Base-by-base conservation (phyloP, 2,888 invertebrate genomes). In the Gisinianus flammeolus region DNA sequence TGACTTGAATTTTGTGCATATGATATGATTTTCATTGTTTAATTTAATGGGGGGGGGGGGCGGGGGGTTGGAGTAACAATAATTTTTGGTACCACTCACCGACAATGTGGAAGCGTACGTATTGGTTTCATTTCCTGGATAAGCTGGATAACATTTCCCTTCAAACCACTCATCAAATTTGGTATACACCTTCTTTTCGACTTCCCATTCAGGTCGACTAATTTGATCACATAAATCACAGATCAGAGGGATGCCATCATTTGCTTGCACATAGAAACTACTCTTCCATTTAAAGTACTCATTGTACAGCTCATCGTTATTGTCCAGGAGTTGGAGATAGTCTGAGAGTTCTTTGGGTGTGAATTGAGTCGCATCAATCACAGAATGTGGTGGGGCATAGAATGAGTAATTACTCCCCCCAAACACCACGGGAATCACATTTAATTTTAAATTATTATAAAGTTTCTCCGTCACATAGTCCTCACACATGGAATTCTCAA, bases 381-480 rank as follows among this genome's bases (percentile, higher is more conserved):
- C 79, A 0, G 83, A 83, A 75, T 83, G 52, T 2, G 84, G 84
- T 0, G 85, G 85, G 2, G 84, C 82, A 64, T 75, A 33, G 12
- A 76, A 19, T 0, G 83, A 79, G 72, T 85, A 85, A 66, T 85
- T 82, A 26, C 78, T 80, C 19, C 83, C 85, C 35, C 85, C 85
- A 35, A 82, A 81, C 2, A 85, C 85, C 24, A 85, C 79, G 0
- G 85, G 85, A 19, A 85, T 77, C 0, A 84, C 82, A 66, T 84
- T 83, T 5, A 84, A 81, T 31, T 84, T 83, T 24, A 85, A 74
- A 68, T 83, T 80, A 58, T 84, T 83, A 72, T 81, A 84, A 33
- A 90, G 85, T 85, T 93, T 93, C 85, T 93, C 93, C 0, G 92
- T 92, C 67, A 93, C 86, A 84, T 93, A 93, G 85, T 92, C 91